Evolutionary conservation across 2,113 vertebrate genomes (phyloP), one percentile per base, ranked within the genome.

Genomic region (Eurypyga helias): DNA sequence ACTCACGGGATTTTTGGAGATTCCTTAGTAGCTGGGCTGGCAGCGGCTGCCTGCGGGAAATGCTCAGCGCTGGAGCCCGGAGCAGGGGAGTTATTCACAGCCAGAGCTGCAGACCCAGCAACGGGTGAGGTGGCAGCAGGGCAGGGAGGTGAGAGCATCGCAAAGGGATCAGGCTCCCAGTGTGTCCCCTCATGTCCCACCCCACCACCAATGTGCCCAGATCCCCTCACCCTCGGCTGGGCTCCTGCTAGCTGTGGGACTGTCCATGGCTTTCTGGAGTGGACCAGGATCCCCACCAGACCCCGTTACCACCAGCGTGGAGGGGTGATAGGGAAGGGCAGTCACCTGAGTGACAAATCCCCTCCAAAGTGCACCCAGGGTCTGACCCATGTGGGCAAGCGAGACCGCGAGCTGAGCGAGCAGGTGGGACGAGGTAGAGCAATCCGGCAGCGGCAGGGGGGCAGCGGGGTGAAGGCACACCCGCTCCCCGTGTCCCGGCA

Each of bases 231-330:
- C 10, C 25, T 69, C 24, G 1, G 1, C 62, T 34, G 46, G 41
- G 20, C 2, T 67, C 62, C 67, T 5, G 2, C 41, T 58, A 69
- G 41, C 15, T 0, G 0, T 48, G 61, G 38, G 48, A 85, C 43
- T 18, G 43, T 79, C 61, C 13, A 3, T 16, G 36, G 31, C 34
- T n/a, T 83, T 73, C 46, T 66, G 41, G 34, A 79, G 61, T 1
- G 6, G 36, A 71, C 4, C n/a, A 62, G 25, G 38, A 75, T 41
- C 48, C 58, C 72, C 49, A 46, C 26, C 26, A 89, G 43, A 29
- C 11, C 28, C 36, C 0, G 0, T 17, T 49, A 64, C 8, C 5
- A 4, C n/a, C 9, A 38, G 45, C 29, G 76, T 0, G 0, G 34
- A 54, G 26, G 16, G 29, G 15, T 52, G 38, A 55, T 19, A 51